Evolutionary conservation across 2,888 invertebrate genomes (phyloP).

Genomic region (Chymomyza amoena): DNA sequence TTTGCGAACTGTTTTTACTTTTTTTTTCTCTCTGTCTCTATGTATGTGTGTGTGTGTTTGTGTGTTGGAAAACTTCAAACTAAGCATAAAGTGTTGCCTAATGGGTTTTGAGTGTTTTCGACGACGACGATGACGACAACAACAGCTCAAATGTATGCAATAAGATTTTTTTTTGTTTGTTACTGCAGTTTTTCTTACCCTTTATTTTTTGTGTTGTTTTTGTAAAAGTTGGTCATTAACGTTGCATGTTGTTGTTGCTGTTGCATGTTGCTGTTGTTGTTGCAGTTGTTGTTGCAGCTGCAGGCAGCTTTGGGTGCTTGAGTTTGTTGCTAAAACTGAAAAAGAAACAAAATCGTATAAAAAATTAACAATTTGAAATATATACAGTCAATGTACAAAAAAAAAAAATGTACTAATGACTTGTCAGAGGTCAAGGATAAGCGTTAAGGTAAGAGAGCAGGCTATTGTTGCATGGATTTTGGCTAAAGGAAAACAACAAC

Average conservation of each 20-base stretch:
- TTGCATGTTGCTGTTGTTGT: no score
- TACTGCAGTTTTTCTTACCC: neutral
- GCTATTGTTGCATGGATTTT: no score
- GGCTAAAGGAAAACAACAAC: no score
- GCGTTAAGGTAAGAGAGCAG: slow-evolving; percentile 1
- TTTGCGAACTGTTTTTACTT: neutral
- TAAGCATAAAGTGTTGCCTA: slow-evolving; percentile 76
- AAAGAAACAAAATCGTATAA: slow-evolving; percentile 26
- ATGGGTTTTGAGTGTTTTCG: slow-evolving; percentile 76
- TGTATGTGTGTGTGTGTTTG: slow-evolving; percentile 7
- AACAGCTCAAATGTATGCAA: slow-evolving; percentile 17
- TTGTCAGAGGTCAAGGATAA: slow-evolving; percentile 62
- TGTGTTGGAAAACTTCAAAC: slow-evolving; percentile 64
- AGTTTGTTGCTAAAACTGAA: slow-evolving; percentile 21
- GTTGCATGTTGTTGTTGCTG: slow-evolving; percentile 46
- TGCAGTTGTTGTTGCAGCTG: slow-evolving; percentile 21
- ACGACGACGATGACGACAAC: slow-evolving; percentile 60
- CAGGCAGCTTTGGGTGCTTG: slow-evolving; percentile 13
- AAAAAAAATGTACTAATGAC: slow-evolving; percentile 60
- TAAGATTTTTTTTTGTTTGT: slow-evolving; percentile 34
- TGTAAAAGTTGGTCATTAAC: slow-evolving; percentile 67
- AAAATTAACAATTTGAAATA: slow-evolving; percentile 67
- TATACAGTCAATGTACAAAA: slow-evolving; percentile 28
- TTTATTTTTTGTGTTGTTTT: slow-evolving; percentile 23
- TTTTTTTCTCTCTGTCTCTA: slow-evolving; percentile 3